These are phyloP conservation scores for Spinibarbus caldwelli DNA, from an alignment of 2,797 vertebrate species.

Conservation along the genomic window DNA sequence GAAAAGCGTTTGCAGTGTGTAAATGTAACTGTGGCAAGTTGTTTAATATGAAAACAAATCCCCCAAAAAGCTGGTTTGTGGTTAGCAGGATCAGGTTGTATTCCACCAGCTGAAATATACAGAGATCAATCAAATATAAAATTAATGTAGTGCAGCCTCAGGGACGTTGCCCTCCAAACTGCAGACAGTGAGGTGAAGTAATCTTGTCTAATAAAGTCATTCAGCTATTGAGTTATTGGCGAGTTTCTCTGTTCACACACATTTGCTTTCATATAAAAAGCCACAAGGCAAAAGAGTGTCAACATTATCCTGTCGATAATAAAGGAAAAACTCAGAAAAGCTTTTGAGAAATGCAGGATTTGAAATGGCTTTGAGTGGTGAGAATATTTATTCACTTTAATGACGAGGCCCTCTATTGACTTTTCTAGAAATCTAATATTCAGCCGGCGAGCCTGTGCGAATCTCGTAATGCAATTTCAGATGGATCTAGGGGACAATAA, in stretches of 20 bases:
- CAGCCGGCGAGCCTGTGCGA: slow-evolving; percentile 73
- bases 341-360: slow-evolving; percentile 61
- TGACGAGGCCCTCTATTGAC: slow-evolving; percentile 82
- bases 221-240: slow-evolving; percentile 67
- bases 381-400: slow-evolving; percentile 85
- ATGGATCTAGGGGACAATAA: slow-evolving; percentile 71
- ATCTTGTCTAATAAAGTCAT: slow-evolving; percentile 78
- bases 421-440: slow-evolving; percentile 84
- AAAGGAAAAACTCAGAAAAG: slow-evolving; percentile 70
- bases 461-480: slow-evolving; percentile 73
- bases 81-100: not conserved
- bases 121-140: slow-evolving; percentile 1
- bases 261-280: slow-evolving; percentile 71
- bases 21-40: not conserved
- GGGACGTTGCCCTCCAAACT: not conserved
- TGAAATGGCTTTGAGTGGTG: slow-evolving; percentile 77
- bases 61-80: not conserved
- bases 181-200: slow-evolving; percentile 54
- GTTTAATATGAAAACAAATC: not conserved
- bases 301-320: slow-evolving; percentile 78
- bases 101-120: not conserved
- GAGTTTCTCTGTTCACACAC: slow-evolving; percentile 63
- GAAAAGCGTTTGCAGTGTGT: not conserved
- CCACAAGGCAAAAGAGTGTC: slow-evolving; percentile 67
- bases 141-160: not conserved